These are phyloP conservation scores for Heteromormyrus szaboi DNA, from an alignment of 2,797 vertebrate species.

Conservation along the genomic window DNA sequence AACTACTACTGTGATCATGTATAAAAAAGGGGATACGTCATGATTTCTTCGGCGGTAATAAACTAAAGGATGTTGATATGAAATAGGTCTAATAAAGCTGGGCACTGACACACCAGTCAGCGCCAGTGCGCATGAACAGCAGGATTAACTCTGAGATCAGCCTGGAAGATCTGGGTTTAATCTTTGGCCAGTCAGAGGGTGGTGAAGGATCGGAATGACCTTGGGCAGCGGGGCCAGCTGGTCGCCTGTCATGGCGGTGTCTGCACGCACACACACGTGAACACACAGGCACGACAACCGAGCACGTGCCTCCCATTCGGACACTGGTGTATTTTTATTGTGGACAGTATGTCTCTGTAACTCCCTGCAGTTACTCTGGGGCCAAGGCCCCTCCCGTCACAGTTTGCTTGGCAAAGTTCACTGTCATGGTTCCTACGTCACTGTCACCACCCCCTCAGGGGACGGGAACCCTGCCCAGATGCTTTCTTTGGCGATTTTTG, in stretches of 20 bases:
- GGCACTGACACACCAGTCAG: neutral
- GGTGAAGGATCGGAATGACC: neutral
- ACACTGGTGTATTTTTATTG: neutral
- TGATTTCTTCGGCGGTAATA: neutral
- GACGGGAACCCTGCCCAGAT: neutral
- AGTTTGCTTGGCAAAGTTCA: neutral
- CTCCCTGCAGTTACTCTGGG: constrained; percentile 6
- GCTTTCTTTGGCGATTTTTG: neutral
- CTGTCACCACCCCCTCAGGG: neutral
- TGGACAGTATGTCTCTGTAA: neutral
- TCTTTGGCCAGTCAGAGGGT: neutral
- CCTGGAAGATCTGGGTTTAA: neutral
- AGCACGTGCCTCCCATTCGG: neutral
- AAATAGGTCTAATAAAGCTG: neutral
- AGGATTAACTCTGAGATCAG: neutral
- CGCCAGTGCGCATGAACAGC: neutral
- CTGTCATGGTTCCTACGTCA: neutral
- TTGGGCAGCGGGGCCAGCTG: neutral
- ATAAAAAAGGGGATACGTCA: neutral
- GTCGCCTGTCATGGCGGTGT: neutral
- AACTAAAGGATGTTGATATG: neutral
- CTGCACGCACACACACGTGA: constrained; percentile 16
- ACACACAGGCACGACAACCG: neutral
- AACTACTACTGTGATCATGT: neutral
- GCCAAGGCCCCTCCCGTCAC: neutral